Evolutionary conservation across 2,113 vertebrate species (phyloP), one percentile per base, ranked within the genome.

Genomic region (Galbula dea): DNA sequence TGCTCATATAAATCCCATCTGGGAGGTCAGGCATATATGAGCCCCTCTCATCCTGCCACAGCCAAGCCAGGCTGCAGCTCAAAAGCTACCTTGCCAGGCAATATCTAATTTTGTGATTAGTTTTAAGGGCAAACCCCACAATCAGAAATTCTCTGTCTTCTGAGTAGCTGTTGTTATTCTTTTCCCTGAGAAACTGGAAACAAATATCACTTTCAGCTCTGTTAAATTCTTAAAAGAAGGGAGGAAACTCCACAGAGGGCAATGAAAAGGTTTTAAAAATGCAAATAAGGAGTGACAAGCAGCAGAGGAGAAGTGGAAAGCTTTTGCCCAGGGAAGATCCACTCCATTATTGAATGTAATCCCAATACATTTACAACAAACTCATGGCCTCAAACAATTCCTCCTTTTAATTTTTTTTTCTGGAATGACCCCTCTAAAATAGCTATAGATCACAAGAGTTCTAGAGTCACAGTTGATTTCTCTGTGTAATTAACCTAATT

Each of bases 241-340:
- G 89, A 39, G 30, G 69, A 96, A 96, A 91, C 58, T 96, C 94
- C 89, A 76, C 66, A 83, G 86, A 92, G 94, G 94, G 87, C 91
- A 91, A 93, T 89, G 87, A 95, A 95, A 94, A 95, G 80, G 63
- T 93, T 96, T 92, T 74, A 74, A 95, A 96, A 96, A 96, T 89
- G 95, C 93, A 95, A 95, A 95, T 95, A 86, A 71, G 68, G 75
- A 91, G 59, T 67, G 82, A 91, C 84, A 95, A 52, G 69, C 55
- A 88, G 89, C 72, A 83, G 79, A 83, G 89, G 80, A 85, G 77
- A 94, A 71, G 52, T 30, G 59, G 34, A 76, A 91, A 71, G 75
- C 72, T 82, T 93, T 85, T 94, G 89, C 89, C 59, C 72, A 82
- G 34, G 81, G 74, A 95, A 90, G 39, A 91, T 77, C 88, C 90